Evolutionary conservation across 2,113 vertebrate genomes (phyloP), one percentile per base, ranked within the genome.

Genomic region (Rattus norvegicus): DNA sequence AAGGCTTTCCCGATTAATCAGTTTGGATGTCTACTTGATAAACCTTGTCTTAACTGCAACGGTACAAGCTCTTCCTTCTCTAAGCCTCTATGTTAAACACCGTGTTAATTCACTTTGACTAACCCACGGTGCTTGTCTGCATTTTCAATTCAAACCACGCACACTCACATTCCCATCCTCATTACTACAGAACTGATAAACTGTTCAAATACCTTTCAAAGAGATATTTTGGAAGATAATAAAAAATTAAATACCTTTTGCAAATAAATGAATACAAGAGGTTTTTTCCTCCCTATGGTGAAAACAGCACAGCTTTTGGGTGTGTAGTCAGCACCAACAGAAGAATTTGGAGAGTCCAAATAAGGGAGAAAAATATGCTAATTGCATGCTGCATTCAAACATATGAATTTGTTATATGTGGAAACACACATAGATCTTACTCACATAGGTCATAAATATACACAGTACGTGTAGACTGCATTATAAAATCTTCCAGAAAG

Each of bases 141-240:
- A 93, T 73, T 98, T 98, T 92, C 1, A 92, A 73, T 96, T 95
- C 80, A 80, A 96, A 30, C 88, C 63, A 96, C 14, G 39, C 86
- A 93, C 52, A 33, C 6, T 19, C 36, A 94, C 85, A 92, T 94
- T 93, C 95, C 97, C 90, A 96, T 89, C 97, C 9, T 88, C 67
- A 22, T 70, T 93, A n/a, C 95, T 97, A 63, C 43, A 96, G 93
- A 54, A 56, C 72, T 89, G 47, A 90, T 94, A 96, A 97, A 95
- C 90, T 96, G 69, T 97, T 97, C 95, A 97, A 98, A 92, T 97
- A 88, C 69, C 90, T 94, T 93, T 93, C 95, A 91, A 95, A 97
- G 88, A 72, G 96, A 95, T 97, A 95, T 96, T 84, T 97, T 88
- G 52, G 97, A 56, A 43, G 96, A 94, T 95, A 94, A 97, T 94